Evolutionary conservation across 2,888 invertebrate genomes (phyloP).

Genomic region (Agrochola lota): DNA sequence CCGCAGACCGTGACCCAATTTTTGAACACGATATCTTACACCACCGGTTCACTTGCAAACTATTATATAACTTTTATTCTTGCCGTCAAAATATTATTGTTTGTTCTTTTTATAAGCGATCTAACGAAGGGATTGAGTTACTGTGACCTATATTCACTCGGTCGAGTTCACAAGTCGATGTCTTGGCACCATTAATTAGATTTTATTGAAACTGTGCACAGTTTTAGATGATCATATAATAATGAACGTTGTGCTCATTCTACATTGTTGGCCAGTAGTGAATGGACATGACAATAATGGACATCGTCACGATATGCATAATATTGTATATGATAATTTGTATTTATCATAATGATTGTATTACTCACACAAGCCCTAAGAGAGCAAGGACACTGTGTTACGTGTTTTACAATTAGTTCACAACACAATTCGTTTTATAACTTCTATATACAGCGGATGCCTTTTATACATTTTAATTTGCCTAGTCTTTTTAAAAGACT

Average conservation of each 20-base stretch:
- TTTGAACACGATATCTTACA: conserved; percentile 34
- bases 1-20: conserved; percentile 32
- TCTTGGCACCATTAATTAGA: conserved; percentile 57
- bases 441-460: background rate
- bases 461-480: background rate
- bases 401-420: conserved; percentile 22
- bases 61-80: conserved; percentile 23
- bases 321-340: conserved; percentile 21
- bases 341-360: conserved; percentile 22
- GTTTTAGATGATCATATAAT: conserved; percentile 48
- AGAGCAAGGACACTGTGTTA: conserved; percentile 12
- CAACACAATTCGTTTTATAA: conserved; percentile 20
- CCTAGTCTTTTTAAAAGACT: background rate
- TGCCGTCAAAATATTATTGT: conserved; percentile 52
- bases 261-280: conserved; percentile 8
- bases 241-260: conserved; percentile 14
- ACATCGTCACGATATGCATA: conserved; percentile 10
- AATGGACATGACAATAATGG: conserved; percentile 24
- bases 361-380: conserved; percentile 1
- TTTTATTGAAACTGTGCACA: conserved; percentile 39
- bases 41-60: conserved; percentile 19
- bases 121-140: conserved; percentile 46
- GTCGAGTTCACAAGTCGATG: conserved; percentile 50
- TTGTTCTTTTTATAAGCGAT: conserved; percentile 45
- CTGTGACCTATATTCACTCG: conserved; percentile 51